Evolutionary conservation across 2,888 invertebrate genomes (phyloP).

Genomic region (Nebria salina): DNA sequence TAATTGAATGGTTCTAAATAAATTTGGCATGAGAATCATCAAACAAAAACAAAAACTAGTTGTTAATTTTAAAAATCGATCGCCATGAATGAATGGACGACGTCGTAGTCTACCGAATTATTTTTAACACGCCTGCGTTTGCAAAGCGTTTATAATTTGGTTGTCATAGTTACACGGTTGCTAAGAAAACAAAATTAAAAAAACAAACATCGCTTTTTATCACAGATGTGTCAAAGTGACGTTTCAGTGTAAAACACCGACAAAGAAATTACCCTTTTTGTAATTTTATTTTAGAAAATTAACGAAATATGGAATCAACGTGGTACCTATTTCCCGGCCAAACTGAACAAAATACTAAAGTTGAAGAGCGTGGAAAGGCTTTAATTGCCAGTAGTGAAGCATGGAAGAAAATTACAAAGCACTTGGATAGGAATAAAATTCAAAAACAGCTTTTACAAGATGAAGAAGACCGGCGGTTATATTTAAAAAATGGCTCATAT

Average conservation of each 20-base stretch:
- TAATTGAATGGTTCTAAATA: background rate
- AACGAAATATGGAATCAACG: constrained; percentile 37
- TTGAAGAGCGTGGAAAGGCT: constrained; percentile 57
- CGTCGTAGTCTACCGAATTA: background rate
- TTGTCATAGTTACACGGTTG: constrained; percentile 8
- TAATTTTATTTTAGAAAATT: constrained; percentile 9
- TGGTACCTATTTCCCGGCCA: constrained; percentile 58
- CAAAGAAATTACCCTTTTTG: background rate
- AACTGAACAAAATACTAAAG: constrained; percentile 56
- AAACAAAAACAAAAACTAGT: background rate
- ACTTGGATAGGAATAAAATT: constrained; percentile 56
- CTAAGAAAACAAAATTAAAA: constrained; percentile 7
- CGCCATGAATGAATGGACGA: background rate
- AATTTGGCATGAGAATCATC: background rate
- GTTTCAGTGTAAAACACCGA: background rate
- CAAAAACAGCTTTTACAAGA: constrained; percentile 55
- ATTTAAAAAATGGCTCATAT: constrained; percentile 61
- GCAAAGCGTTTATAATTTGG: background rate
- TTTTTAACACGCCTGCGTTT: background rate
- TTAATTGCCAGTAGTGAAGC: constrained; percentile 55
- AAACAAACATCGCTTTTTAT: background rate
- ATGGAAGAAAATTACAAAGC: constrained; percentile 57
- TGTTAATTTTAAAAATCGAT: background rate
- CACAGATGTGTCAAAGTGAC: constrained; percentile 7
- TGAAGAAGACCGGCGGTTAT: constrained; percentile 58